Conservation (phyloP, 2,797 vertebrate species). For the Enteromius thamalakanensis region DNA sequence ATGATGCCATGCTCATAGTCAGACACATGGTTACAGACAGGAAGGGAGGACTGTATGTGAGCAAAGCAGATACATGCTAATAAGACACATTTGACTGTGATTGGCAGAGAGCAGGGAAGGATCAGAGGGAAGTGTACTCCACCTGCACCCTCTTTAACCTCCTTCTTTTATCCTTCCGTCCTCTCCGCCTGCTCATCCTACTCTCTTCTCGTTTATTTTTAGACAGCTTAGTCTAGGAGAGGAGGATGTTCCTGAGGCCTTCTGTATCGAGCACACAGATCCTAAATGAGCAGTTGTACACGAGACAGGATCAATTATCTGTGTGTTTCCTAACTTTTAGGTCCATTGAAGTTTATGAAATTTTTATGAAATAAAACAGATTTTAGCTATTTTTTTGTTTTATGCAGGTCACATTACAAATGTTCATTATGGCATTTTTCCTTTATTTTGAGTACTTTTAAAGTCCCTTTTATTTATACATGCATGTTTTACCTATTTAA, state of each 20-base stretch:
- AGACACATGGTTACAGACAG: slow-evolving; percentile 72
- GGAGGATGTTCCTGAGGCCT: slow-evolving; percentile 17
- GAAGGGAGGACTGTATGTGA: slow-evolving; percentile 51
- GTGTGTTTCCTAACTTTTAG: background rate
- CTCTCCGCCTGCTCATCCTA: slow-evolving; percentile 65
- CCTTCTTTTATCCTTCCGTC: slow-evolving; percentile 57
- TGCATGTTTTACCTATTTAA: background rate
- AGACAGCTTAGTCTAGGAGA: slow-evolving; percentile 70
- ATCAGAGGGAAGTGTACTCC: slow-evolving; percentile 40
- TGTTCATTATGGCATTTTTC: too few relatives aligned
- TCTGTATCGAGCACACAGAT: background rate
- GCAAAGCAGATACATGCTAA: slow-evolving; percentile 16
- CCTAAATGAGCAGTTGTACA: background rate
- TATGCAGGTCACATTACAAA: background rate
- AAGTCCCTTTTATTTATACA: background rate
- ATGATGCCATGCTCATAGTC: slow-evolving; percentile 76
- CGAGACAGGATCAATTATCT: background rate
- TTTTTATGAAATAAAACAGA: background rate
- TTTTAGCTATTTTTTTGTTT: background rate
- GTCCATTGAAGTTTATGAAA: too few relatives aligned
- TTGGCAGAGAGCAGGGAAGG: slow-evolving; percentile 63
- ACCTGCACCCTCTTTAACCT: slow-evolving; percentile 59
- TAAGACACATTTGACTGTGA: slow-evolving; percentile 28
- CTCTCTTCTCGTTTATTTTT: slow-evolving; percentile 75
- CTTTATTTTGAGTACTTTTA: background rate